Evolutionary conservation across 2,888 invertebrate genomes (phyloP), one percentile per base, ranked within the genome.

Genomic region (Sturmia bella): DNA sequence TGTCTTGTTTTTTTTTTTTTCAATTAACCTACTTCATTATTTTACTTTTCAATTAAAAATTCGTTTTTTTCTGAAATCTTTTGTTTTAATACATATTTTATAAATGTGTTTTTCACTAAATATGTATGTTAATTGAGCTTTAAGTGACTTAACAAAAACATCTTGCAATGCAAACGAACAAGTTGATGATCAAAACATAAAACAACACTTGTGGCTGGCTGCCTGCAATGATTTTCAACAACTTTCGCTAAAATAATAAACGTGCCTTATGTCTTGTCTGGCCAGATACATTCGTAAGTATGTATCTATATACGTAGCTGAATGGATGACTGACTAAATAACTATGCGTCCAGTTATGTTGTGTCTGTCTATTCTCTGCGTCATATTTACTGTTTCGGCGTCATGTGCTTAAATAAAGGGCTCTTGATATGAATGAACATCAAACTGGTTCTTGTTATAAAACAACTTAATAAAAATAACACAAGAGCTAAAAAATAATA

Each of bases 191-290:
- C 9, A 54, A 15, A 50, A 52, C n/a, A 50, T 17, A 59, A 27
- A 59, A 63, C 54, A 63, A 13, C 72, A 72, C 32, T 52, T 78
- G 70, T 59, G 19, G 19, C 41, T 59, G 19, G 19, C 41, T 50
- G 73, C 50, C 32, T 32, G 6, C 32, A 78, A 73, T 61, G 37
- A 68, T 61, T 72, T 73, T 73, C 24, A 27, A 69, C 69, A 76
- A 80, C 83, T 79, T 74, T 80, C 80, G 80, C 79, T 80, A 56
- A 80, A 83, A 72, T 48, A 79, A 52, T 57, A 32, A 57, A 70
- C 48, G 37, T 45, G 39, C 54, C 43, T 74, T 70, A 41, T 13
- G 59, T 54, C 43, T 37, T 19, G 59, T 70, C 48, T 79, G 50
- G 15, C 39, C 41, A 13, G 7, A 56, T 48, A 41, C 5, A 0